phyloP scores from a whole-genome alignment of 2,113 vertebrate genomes.

The Athene cunicularia region DNA sequence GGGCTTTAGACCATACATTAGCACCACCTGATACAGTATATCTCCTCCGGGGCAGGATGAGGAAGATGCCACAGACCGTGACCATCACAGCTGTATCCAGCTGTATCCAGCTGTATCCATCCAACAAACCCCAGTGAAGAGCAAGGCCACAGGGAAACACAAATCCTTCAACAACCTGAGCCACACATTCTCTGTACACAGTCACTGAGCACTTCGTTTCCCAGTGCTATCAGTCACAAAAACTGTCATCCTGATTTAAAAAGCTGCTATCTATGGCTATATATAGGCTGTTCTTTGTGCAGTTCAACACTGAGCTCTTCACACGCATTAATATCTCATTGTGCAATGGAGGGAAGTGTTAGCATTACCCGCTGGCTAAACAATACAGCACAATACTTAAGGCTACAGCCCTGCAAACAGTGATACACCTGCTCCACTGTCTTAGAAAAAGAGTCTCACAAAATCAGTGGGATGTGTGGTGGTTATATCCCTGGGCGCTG shows the following conservation, averaged over 20 bases:
- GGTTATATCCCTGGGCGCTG: rapidly evolving
- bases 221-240: background rate
- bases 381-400: background rate
- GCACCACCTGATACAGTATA: background rate
- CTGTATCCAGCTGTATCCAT: constrained; percentile 14
- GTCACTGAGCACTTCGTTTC: background rate
- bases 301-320: background rate
- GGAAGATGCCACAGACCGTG: background rate
- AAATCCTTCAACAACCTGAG: background rate
- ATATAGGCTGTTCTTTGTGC: background rate
- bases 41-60: background rate
- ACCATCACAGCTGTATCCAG: constrained; percentile 26
- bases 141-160: background rate
- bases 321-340: background rate
- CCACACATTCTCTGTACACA: background rate
- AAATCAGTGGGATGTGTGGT: background rate
- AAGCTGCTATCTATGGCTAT: background rate
- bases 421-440: rapidly evolving
- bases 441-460: background rate
- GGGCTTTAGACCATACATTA: background rate
- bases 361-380: background rate
- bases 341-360: background rate
- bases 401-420: rapidly evolving
- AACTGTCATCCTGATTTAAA: background rate
- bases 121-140: background rate